A percentile compares a stretch with the other conserved stretches of the same genome.
Evolutionary conservation across 2,797 vertebrate species (phyloP).

Genomic region (Cyprinodon diabolis): DNA sequence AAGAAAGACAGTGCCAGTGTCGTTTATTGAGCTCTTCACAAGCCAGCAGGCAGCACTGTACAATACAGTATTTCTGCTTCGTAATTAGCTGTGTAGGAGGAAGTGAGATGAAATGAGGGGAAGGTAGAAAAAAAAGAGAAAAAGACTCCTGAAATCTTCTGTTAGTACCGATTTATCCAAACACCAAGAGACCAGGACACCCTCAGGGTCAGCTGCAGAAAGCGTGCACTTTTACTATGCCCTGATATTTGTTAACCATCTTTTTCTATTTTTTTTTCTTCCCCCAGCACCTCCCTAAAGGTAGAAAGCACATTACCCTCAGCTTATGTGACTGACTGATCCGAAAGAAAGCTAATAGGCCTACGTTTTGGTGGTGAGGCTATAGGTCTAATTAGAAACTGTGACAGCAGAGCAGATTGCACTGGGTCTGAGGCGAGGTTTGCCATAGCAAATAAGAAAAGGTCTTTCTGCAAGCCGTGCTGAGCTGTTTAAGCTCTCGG

Average conservation of each 20-base stretch:
- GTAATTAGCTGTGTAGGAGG: constrained; percentile 62
- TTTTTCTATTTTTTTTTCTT: constrained; percentile 13
- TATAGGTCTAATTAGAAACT: constrained; percentile 51
- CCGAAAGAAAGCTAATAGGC: constrained; percentile 44
- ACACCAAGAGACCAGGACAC: constrained; percentile 33
- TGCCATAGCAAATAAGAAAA: constrained; percentile 52
- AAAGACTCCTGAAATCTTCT: constrained; percentile 25
- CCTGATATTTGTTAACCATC: constrained; percentile 13
- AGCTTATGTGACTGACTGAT: constrained; percentile 54
- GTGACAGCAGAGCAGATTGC: constrained; percentile 48
- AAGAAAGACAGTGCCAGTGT: constrained; percentile 38
- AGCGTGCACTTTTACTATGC: constrained; percentile 28
- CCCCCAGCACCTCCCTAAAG: constrained; percentile 30
- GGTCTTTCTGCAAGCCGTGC: constrained; percentile 48
- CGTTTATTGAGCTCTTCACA: constrained; percentile 41
- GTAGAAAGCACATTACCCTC: constrained; percentile 24
- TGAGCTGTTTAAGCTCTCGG: constrained; percentile 43
- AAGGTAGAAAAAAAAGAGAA: constrained; percentile 28
- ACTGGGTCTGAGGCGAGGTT: constrained; percentile 53
- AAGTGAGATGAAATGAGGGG: constrained; percentile 52
- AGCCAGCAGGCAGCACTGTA: constrained; percentile 45
- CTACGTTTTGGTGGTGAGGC: constrained; percentile 31
- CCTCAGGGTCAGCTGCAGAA: constrained; percentile 12
- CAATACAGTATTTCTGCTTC: constrained; percentile 36
- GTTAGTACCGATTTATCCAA: constrained; percentile 19